Evolutionary conservation across 2,888 invertebrate genomes (phyloP), one percentile per base, ranked within the genome.

Genomic region (Pinctada fucata): DNA sequence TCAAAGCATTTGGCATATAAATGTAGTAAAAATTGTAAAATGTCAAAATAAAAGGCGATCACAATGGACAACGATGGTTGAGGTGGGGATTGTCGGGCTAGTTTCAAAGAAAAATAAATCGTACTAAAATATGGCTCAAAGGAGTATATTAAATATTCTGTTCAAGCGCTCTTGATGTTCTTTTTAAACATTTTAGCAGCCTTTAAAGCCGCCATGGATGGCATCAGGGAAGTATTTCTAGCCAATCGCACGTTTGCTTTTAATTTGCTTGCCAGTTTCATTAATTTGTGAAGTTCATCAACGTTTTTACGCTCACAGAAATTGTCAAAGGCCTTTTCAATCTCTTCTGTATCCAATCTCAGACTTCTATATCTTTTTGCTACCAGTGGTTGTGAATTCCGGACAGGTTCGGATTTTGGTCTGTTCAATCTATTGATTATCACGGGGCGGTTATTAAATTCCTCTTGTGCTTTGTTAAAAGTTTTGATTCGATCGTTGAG

Each of bases 261-360:
- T 75, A 88, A 80, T 75, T 86, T 88, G 51, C 86, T 70, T 0
- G 89, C 88, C 50, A 87, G 76, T 50, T 84, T 82, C 64, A 87
- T 84, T 63, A 88, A 80, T 70, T 83, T 84, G 8, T 84, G 82
- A 8, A 87, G 80, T 47, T 85, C 83, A 10, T 87, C 88, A 6
- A 78, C 68, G 2, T 82, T 78, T 48, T 78, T 79, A 48, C 84
- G 79, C 45, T 71, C 52, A 78, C 87, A 86, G 73, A 88, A 87
- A 31, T 85, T 76, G 71, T 89, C 85, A 76, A 89, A 89, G 5
- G 88, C 88, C 6, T 65, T 77, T 72, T 86, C 84, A 8, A 89
- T 68, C 71, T 81, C 81, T 13, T 76, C 50, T 13, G 82, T 79
- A 68, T 86, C 84, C 3, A 85, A 45, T 2, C 79, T 78, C 0